Base-by-base conservation (phyloP, 2,888 invertebrate species). In the Drosophila glabriapex region DNA sequence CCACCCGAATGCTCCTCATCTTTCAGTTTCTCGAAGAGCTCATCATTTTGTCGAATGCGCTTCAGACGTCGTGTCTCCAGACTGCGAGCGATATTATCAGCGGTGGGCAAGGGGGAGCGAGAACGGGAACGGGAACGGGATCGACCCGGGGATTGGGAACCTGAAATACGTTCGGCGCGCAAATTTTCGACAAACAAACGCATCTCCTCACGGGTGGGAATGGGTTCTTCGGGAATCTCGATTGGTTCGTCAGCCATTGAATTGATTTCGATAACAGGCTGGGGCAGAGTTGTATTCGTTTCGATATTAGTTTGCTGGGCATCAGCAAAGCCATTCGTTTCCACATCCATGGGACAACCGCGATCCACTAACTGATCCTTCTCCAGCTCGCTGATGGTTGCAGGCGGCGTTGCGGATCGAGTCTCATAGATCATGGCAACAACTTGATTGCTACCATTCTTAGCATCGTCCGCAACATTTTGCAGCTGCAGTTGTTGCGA, bases 41-140 rank as follows among this genome's bases (percentile, higher is more conserved):
- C 79, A 37, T 86, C 86, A 16, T 86, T 88, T 7, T 85, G 86
- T 19, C 72, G 73, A 3, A 85, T 86, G n/a, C 88, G 81, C 39
- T 74, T 88, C 4, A 70, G 52, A 0, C 85, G 71, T 0, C 88
- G 43, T 7, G 67, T 65, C 25, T 88, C 88, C 50, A 86, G 54
- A 3, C 91, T 90, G n/a, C 84, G 83, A 9, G 77, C 70, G 5
- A 91, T 77, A 35, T 91, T 91, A 14, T 82, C 86, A 2, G 90
- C 58, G 0, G 89, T 89, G 25, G 91, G 91, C 58, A 91, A 52
- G 0, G 91, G 91, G 0, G 91, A 91, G 1, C 84, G 82, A 1
- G 87, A 86, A 2, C 82, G 78, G 3, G 88, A 89, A 6, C 82
- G 73, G 4, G 83, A 81, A 25, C 66, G 71, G 1, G 79, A 77